These are phyloP conservation scores for Drosophila colorata DNA, from an alignment of 2,888 invertebrate genomes.

Conservation along the genomic window DNA sequence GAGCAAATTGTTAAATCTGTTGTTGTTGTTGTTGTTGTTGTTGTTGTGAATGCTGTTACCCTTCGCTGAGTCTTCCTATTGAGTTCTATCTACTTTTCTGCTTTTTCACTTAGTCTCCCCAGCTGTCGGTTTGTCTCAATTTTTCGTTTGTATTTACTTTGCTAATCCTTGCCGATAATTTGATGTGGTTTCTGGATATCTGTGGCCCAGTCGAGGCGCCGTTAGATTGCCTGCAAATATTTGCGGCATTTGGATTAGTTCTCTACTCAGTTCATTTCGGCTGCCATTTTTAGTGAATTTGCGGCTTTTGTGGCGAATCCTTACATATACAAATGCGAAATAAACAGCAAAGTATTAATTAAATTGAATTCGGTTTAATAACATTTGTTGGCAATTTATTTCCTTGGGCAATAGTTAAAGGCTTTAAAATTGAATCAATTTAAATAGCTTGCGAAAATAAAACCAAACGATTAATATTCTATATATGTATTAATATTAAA, in stretches of 20 bases:
- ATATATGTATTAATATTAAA: too few relatives aligned
- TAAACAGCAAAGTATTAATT: slow-evolving; percentile 18
- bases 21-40: slow-evolving; percentile 4
- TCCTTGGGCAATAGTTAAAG: background rate
- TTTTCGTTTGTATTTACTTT: slow-evolving; percentile 58
- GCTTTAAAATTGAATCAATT: background rate
- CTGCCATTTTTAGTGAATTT: slow-evolving; percentile 28
- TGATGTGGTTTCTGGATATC: slow-evolving; percentile 33
- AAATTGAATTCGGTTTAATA: slow-evolving; percentile 20
- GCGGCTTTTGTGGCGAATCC: slow-evolving; percentile 14
- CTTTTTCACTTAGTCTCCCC: slow-evolving; percentile 14
- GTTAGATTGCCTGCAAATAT: slow-evolving; percentile 32
- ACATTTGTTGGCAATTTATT: slow-evolving; percentile 13
- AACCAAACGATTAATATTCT: too few relatives aligned
- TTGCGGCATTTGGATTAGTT: slow-evolving; percentile 34
- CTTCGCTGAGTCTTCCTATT: slow-evolving; percentile 40
- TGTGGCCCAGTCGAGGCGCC: slow-evolving; percentile 10
- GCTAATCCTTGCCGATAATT: slow-evolving; percentile 61
- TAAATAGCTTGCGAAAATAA: too few relatives aligned
- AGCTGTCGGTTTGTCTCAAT: slow-evolving; percentile 33
- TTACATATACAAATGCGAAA: background rate
- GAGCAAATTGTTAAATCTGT: slow-evolving; percentile 37
- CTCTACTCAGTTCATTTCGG: slow-evolving; percentile 8
- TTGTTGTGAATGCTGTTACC: slow-evolving; percentile 1
- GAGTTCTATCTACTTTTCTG: slow-evolving; percentile 17